Base-by-base conservation (phyloP, 1,140 invertebrate species). In the Vollenhovia emeryi region DNA sequence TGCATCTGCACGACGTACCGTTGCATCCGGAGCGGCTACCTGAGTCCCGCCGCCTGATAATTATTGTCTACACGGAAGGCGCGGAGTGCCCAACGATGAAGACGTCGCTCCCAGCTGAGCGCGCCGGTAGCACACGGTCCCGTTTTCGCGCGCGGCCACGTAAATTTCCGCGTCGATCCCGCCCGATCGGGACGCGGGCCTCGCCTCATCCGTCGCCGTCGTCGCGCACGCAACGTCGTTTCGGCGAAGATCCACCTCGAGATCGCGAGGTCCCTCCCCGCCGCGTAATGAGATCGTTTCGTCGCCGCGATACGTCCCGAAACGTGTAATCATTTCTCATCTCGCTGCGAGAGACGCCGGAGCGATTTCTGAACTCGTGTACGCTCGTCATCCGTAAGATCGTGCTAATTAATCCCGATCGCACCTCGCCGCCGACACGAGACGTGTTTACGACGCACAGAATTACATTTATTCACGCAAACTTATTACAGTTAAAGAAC, bases 1-100 rank as follows among this genome's bases (percentile, higher is more conserved):
- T 91, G 90, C 90, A 91, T 89, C 84, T 74, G 87, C 87, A 89
- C 86, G 86, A 89, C 87, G 87, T 88, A 89, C 87, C 69, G 76
- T 86, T 83, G 86, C 87, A 89, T 89, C 87, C 68, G 76, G 82
- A 40, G 68, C 86, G 66, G 84, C 89, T 87, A 87, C 87, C 80
- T 66, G 82, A 86, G 75, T 87, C 73, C n/a, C 60, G 80, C 78
- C 24, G 79, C 60, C 82, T 85, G 87, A 90, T 90, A 90, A 91
- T 91, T 90, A 90, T 90, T 85, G 84, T 90, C 85, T 84, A 89
- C 73, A 60, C 18, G 87, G 43, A 68, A 69, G 71, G 75, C 57
- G 68, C 45, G 57, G 60, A 48, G 60, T 71, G 64, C 48, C 27
- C 48, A 45, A 40, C 74, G 83, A 89, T 88, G 87, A 88, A 89